Base-by-base conservation (phyloP, 1,140 invertebrate species). In the Bombus vancouverensis region DNA sequence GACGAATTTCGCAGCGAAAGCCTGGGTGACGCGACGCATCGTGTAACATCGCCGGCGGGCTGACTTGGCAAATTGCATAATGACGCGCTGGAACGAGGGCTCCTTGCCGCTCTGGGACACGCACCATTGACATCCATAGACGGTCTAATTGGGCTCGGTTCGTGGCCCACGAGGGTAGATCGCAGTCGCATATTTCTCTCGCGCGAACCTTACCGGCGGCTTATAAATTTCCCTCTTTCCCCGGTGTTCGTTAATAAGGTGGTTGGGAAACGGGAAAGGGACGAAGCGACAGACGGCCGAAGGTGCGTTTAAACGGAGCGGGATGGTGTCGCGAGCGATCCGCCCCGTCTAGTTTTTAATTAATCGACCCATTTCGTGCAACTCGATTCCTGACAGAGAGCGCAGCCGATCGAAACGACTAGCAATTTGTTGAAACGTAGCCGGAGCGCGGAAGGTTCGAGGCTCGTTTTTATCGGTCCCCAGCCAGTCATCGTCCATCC, bases 381-480 rank as follows among this genome's bases (percentile, higher is more conserved):
- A 72, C 47, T 34, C 57, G 72, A 65, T 53, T 73, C 53, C 70
- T 39, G 71, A 62, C 65, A 44, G 34, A 81, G 66, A 10, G 44
- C 44, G 32, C 3, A 39, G 70, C 6, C 70, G 47, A 75, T 75
- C 66, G 71, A 75, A 83, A 75, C 81, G 81, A 47, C 42, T 66
- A 37, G 57, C 72, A 66, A 70, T 83, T 73, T 53, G 53, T 75
- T 75, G 53, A 75, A 73, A 72, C 75, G 37, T 47, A 18, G n/a
- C 32, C 53, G 39, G 39, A 28, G 32, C 42, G 47, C n/a, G 37
- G 70, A 65, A 57, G 70, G 80, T 74, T 6, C 57, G 84, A 70
- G 44, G 44, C 37, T 79, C n/a, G 80, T 83, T 81, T 87, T 83
- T 88, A 90, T 90, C 82, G 88, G 88, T 90, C 89, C 88, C 89